Evolutionary conservation across 2,888 invertebrate species (phyloP), one percentile per base, ranked within the genome.

Genomic region (Lampropteryx suffumata): DNA sequence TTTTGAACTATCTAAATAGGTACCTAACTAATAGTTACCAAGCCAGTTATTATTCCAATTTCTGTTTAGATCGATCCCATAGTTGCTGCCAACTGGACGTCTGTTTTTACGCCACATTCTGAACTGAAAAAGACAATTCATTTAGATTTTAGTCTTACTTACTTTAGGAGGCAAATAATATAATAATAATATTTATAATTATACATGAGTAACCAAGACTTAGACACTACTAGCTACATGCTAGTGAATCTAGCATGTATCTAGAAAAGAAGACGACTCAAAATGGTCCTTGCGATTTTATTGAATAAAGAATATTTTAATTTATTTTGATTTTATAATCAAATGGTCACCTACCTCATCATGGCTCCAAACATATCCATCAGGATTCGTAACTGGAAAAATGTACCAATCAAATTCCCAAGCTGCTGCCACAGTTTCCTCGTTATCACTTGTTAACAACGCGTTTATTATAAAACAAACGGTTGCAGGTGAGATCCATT

Each of bases 381-480:
- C 95, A 5, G 95, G 94, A 74, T 95, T 95, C 1, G 92, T 86
- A 0, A 94, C 92, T 0, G 95, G 95, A 57, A 96, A 91, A 30
- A 96, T 90, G 65, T 95, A 94, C 94, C 95, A 96, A 67, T 95
- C 95, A 57, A 92, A 92, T 54, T 90, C 91, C 47, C 93, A 91
- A 0, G 94, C 92, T 43, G 95, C 76, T 2, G 84, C 75, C 10
- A 90, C 82, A 0, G 92, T 82, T 27, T 80, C 79, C 0, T 84
- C 60, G 59, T 94, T 88, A 0, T 73, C 67, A 40, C 93, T 94
- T 0, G 92, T 93, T 6, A 95, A 72, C 12, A 96, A 73, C 72
- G 94, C 90, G 65, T 95, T 92, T 10, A 95, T 91, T 24, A 95
- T 90, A 80, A 92, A 94, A 0, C 93, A 92, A 0, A 92, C 91